Evolutionary conservation across 2,113 vertebrate genomes (phyloP).

Genomic region (Onychorhynchus coronatus): DNA sequence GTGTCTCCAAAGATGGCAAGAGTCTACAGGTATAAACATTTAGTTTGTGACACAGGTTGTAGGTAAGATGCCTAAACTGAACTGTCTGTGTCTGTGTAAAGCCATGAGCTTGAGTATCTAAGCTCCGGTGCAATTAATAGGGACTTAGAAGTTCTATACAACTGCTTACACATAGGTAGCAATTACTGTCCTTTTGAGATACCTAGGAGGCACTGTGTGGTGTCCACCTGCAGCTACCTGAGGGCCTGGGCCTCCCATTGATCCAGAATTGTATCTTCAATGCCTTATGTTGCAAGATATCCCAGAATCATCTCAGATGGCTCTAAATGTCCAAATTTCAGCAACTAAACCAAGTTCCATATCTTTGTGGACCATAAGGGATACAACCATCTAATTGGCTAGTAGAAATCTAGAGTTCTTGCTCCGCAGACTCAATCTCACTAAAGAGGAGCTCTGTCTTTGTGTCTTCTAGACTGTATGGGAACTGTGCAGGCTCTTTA

Average conservation of each 20-base stretch:
- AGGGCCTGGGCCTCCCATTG: neutral
- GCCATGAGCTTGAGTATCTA: neutral
- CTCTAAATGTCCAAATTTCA: neutral
- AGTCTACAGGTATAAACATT: neutral
- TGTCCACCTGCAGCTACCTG: neutral
- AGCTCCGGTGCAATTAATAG: neutral
- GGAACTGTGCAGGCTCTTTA: neutral
- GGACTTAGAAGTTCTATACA: neutral
- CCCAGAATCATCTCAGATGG: neutral
- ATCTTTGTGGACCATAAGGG: neutral
- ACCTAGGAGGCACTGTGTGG: neutral
- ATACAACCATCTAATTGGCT: neutral
- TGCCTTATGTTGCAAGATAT: neutral
- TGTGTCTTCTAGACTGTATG: neutral
- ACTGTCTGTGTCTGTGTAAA: neutral
- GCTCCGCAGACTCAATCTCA: neutral
- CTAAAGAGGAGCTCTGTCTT: neutral
- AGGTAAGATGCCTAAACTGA: neutral
- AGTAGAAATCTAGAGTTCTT: neutral
- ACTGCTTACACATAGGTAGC: neutral
- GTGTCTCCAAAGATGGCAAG: neutral
- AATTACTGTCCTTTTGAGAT: neutral
- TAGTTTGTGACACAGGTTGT: neutral
- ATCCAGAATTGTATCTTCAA: neutral
- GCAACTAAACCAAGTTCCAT: neutral